A percentile compares a stretch with the other conserved stretches of the same genome.
Evolutionary conservation across 2,113 vertebrate genomes (phyloP).

Genomic region (Meleagris gallopavo): DNA sequence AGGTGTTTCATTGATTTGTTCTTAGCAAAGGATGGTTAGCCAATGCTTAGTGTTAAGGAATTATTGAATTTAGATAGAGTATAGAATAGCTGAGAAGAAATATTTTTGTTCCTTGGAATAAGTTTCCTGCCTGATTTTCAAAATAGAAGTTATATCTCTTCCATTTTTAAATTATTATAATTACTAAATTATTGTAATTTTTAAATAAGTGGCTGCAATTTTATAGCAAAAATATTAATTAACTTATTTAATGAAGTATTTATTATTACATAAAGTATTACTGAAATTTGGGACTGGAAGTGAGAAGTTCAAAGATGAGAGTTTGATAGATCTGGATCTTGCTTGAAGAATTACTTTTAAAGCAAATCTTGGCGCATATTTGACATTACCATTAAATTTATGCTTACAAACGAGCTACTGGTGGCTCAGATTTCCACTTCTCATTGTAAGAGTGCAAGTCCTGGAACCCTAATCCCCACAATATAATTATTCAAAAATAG

Average conservation of each 20-base stretch:
- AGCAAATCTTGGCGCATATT: not conserved
- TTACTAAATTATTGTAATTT: not conserved
- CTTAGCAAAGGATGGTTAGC: not conserved
- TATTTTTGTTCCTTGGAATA: not conserved
- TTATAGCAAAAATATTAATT: not conserved
- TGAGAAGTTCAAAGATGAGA: not conserved
- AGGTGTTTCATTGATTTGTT: constrained; percentile 35
- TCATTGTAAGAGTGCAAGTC: not conserved
- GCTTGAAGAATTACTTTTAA: not conserved
- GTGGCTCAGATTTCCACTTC: not conserved
- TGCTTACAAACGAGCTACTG: not conserved
- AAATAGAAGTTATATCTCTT: not conserved
- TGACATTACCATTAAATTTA: not conserved
- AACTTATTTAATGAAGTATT: not conserved
- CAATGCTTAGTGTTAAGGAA: not conserved
- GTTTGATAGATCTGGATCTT: not conserved
- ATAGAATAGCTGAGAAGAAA: not conserved
- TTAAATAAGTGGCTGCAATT: not conserved
- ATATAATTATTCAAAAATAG: constrained; percentile 36
- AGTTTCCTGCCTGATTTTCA: not conserved
- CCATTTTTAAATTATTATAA: not conserved
- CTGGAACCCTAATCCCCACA: not conserved
- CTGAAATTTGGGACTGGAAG: not conserved
- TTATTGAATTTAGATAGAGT: constrained; percentile 38
- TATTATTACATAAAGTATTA: not conserved